phyloP scores from a whole-genome alignment of 2,797 vertebrate genomes.

The Paramormyrops hopkinsi region DNA sequence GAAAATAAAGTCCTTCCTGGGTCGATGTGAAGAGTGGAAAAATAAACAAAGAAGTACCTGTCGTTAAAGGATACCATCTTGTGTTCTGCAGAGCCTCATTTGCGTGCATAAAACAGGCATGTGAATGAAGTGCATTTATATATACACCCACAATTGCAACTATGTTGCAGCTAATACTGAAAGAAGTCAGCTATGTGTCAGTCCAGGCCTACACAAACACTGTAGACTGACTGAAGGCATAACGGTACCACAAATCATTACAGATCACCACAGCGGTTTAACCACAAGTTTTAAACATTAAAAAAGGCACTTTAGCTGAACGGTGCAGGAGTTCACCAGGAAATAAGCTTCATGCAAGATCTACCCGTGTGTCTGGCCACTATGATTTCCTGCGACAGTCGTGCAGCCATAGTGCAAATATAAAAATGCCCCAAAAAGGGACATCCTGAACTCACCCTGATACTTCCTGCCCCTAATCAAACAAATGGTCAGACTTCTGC shows the following conservation, averaged over 20 bases:
- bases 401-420: not conserved
- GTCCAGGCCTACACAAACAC: not conserved
- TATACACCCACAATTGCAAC: not conserved
- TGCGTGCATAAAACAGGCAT: not conserved
- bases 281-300: not conserved
- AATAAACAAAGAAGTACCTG: not conserved
- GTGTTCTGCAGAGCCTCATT: not conserved
- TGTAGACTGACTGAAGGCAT: not conserved
- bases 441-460: not conserved
- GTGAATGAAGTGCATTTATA: not conserved
- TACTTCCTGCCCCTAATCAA: not conserved
- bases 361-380: not conserved
- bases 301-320: not conserved
- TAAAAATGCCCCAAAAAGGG: not conserved
- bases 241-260: not conserved
- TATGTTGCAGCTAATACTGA: not conserved
- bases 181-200: not conserved
- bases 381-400: not conserved
- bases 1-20: not conserved
- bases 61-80: not conserved
- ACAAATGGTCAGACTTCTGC: not conserved
- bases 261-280: not conserved
- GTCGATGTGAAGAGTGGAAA: not conserved
- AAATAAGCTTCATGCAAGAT: not conserved
- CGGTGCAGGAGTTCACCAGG: not conserved